Base-by-base conservation (phyloP, 2,888 invertebrate species). In the Muschampia plurimacula region DNA sequence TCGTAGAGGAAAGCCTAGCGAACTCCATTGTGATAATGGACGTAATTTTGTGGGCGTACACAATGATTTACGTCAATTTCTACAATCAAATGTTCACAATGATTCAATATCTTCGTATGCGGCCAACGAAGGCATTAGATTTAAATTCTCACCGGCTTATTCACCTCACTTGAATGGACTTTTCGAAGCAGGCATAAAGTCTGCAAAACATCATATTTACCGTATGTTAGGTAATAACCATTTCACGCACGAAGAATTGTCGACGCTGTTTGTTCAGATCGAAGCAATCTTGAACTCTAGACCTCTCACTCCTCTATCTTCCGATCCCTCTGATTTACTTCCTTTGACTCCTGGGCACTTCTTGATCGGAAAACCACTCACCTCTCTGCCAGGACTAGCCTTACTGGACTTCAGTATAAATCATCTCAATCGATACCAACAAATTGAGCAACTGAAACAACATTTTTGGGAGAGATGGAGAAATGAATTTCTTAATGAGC, bases 271-370 rank as follows among this genome's bases (percentile, higher is more conserved):
- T 49, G 49, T n/a, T 6, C 49, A 49, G 5, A n/a, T 49, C 49
- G 49, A 49, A 49, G 49, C 49, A n/a, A 49, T 49, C 6, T 6
- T 49, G n/a, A 49, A 49, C 7, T 49, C n/a, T 4, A 49, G 49
- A 49, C n/a, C 52, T 9, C 52, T 36, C 22, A 52, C 15, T 60
- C 44, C 67, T 7, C 1, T 64, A 65, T 32, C 28, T 9, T 59
- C 13, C 12, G 59, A 59, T 12, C n/a, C 67, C 13, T 49, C 65
- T 67, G 55, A 67, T 39, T 15, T 67, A 3, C 12, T 28, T 5
- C 12, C 67, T 22, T 52, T 67, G 10, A 55, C 67, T n/a, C 55
- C 67, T n/a, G 67, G 49, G 13, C 52, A 65, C 49, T 65, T 65
- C 49, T 28, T 65, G 49, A 65, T 65, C 65, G 65, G 65, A 3